Percentiles rank a stretch among this genome's conserved stretches.
Conservation (phyloP, 2,888 invertebrate species). For the Drepanosiphum platanoidis region DNA sequence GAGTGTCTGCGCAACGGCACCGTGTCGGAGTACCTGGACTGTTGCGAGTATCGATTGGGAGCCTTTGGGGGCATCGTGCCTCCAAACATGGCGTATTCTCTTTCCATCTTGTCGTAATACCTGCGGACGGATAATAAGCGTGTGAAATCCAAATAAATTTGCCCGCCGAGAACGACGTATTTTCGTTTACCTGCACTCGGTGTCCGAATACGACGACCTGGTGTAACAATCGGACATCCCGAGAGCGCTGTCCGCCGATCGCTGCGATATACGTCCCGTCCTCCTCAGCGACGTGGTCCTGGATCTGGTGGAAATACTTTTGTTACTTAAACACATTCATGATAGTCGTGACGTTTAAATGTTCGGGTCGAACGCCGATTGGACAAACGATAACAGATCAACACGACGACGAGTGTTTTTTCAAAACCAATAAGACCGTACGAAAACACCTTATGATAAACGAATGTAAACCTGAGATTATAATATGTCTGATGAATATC, state of each 20-base stretch:
- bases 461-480: too few species aligned
- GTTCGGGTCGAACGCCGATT: not conserved
- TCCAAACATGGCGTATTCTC: constrained; percentile 63
- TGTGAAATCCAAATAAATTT: not conserved
- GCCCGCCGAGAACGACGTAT: not conserved
- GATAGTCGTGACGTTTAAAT: not conserved
- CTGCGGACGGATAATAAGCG: constrained; percentile 64
- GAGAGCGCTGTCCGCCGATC: constrained; percentile 74
- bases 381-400: too few species aligned
- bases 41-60: constrained; percentile 42
- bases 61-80: constrained; percentile 29
- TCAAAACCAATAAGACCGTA: too few species aligned
- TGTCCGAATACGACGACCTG: constrained; percentile 78
- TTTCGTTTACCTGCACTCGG: constrained; percentile 74
- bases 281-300: constrained; percentile 64
- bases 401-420: too few species aligned
- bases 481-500: too few species aligned
- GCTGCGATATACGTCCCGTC: constrained; percentile 66
- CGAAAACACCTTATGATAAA: too few species aligned
- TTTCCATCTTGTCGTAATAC: constrained; percentile 67
- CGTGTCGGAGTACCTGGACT: constrained; percentile 44
- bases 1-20: constrained; percentile 56
- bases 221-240: constrained; percentile 70
- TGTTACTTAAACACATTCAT: too few species aligned
- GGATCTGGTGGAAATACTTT: constrained; percentile 63